phyloP scores from a whole-genome alignment of 2,888 invertebrate species.

The Diarsia rubi region DNA sequence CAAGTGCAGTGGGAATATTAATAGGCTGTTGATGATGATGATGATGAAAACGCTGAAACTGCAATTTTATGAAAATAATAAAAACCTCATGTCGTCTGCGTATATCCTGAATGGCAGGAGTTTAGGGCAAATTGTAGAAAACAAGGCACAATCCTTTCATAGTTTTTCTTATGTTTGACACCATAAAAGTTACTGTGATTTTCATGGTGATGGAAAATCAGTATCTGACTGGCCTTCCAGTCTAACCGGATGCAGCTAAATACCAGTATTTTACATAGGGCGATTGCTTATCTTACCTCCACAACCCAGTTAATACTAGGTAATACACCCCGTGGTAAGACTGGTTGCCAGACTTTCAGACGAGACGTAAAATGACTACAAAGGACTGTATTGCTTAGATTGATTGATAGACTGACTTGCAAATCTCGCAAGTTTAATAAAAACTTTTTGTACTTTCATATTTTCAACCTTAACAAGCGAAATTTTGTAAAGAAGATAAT shows the following conservation, averaged over 20 bases:
- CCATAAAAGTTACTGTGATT: background rate
- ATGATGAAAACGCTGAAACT: too few species aligned
- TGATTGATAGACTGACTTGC: background rate
- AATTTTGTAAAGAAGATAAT: background rate
- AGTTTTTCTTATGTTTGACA: background rate
- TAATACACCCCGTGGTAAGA: too few species aligned
- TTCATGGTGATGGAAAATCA: background rate
- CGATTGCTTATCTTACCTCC: background rate
- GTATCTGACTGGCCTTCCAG: background rate
- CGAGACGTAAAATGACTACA: background rate
- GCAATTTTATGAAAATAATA: too few species aligned
- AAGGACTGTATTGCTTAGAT: background rate
- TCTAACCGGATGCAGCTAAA: background rate
- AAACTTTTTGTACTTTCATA: slow-evolving; percentile 18
- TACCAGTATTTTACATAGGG: background rate
- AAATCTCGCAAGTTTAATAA: background rate
- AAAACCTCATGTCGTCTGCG: too few species aligned
- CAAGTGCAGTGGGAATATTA: too few species aligned
- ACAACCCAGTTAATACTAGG: background rate
- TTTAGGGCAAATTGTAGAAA: background rate
- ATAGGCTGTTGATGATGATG: too few species aligned
- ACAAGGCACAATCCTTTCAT: background rate
- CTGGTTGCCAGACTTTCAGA: background rate
- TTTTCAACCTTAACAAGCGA: background rate
- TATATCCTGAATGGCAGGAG: too few species aligned